These are phyloP conservation scores for Ptilonorhynchus violaceus DNA, from an alignment of 2,113 vertebrate species.

Conservation along the genomic window DNA sequence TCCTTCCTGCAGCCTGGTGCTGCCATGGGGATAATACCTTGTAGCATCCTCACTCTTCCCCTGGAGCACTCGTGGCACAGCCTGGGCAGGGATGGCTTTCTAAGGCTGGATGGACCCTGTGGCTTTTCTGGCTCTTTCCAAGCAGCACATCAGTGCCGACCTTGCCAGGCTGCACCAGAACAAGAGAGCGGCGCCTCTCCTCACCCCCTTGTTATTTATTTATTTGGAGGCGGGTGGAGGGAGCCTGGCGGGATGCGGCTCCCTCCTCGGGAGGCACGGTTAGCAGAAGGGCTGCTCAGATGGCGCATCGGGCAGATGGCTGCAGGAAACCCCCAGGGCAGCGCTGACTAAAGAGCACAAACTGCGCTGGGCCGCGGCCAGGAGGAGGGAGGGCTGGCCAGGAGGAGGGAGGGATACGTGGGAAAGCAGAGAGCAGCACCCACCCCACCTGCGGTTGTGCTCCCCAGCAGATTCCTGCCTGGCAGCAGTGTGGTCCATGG, in stretches of 20 bases:
- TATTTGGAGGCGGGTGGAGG: background rate
- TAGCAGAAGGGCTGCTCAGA: slow-evolving; percentile 60
- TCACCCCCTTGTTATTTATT: background rate
- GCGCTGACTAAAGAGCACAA: slow-evolving; percentile 21
- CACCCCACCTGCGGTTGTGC: fast-evolving
- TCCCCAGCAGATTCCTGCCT: background rate
- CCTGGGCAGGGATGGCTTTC: background rate
- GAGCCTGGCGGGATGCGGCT: background rate
- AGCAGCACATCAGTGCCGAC: background rate
- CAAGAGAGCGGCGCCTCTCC: fast-evolving
- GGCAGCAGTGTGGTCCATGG: fast-evolving
- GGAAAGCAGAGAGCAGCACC: background rate
- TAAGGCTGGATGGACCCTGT: background rate
- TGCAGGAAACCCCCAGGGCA: slow-evolving; percentile 35
- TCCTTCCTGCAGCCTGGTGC: background rate
- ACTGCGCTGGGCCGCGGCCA: background rate
- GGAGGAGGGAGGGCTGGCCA: background rate
- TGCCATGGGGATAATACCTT: background rate
- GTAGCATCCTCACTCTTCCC: background rate
- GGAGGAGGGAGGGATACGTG: background rate
- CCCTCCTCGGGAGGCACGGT: background rate
- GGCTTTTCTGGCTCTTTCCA: background rate
- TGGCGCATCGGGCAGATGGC: slow-evolving; percentile 39
- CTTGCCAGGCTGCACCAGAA: background rate
- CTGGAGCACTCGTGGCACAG: fast-evolving